These are phyloP conservation scores for Synanthedon myopaeformis DNA, from an alignment of 2,888 invertebrate genomes.

Conservation along the genomic window DNA sequence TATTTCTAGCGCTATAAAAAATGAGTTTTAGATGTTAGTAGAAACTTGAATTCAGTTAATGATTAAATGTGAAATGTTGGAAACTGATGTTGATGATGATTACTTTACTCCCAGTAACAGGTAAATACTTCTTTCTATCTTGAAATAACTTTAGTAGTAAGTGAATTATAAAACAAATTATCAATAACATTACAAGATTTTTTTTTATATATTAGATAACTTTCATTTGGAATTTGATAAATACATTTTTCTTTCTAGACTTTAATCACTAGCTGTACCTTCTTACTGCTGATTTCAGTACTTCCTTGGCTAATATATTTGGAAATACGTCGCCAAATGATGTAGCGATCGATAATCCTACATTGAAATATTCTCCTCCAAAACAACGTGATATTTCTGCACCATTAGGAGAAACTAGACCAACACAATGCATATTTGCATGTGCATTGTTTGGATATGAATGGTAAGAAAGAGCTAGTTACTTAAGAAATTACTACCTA, in stretches of 20 bases:
- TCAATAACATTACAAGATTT: background rate
- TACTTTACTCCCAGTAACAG: conserved; percentile 53
- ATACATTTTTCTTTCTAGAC: no score
- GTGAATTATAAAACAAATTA: background rate
- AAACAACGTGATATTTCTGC: conserved; percentile 21
- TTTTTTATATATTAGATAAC: background rate
- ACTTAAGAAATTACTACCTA: no score
- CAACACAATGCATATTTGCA: conserved; percentile 42
- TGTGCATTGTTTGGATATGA: conserved; percentile 45
- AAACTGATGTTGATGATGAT: conserved; percentile 54
- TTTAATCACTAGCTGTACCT: no score
- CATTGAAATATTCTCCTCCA: conserved; percentile 49
- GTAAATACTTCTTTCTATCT: conserved; percentile 18
- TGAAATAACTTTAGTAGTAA: background rate
- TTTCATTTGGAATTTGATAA: no score
- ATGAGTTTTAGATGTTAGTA: no score
- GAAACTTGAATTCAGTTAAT: no score
- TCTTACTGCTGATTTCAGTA: conserved; percentile 25
- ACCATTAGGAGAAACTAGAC: conserved; percentile 26
- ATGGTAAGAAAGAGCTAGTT: conserved; percentile 30
- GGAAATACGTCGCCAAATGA: conserved; percentile 17
- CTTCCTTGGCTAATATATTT: conserved; percentile 53
- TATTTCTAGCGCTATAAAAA: no score
- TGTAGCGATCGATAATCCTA: conserved; percentile 26
- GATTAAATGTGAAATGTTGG: conserved; percentile 13